These are phyloP conservation scores for Caerostris extrusa DNA, from an alignment of 1,140 invertebrate species.

Conservation along the genomic window DNA sequence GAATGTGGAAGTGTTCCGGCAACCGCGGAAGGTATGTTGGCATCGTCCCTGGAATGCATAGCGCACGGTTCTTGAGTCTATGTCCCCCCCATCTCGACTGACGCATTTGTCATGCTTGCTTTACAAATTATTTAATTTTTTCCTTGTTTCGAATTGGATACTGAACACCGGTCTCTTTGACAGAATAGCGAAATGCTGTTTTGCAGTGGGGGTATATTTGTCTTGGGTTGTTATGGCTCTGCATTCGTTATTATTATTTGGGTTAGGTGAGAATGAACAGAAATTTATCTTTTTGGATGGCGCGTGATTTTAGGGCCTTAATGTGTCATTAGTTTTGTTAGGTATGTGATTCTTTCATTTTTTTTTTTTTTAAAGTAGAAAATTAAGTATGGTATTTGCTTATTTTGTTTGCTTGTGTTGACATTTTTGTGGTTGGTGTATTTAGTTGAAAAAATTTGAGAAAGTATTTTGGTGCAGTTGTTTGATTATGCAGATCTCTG, in stretches of 20 bases:
- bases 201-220: conserved; percentile 14
- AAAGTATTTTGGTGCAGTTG: too few species aligned
- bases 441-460: too few species aligned
- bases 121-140: conserved; percentile 70
- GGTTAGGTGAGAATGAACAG: background rate
- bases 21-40: conserved; percentile 59
- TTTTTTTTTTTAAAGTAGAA: too few species aligned
- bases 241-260: background rate
- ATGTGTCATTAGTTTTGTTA: background rate
- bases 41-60: conserved; percentile 7
- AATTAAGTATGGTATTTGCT: too few species aligned
- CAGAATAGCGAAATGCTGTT: conserved; percentile 27
- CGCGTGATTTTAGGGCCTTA: background rate
- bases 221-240: background rate
- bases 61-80: background rate
- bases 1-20: conserved; percentile 73
- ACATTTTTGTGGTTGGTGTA: too few species aligned
- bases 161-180: conserved; percentile 31
- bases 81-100: background rate
- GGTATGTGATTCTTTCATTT: background rate
- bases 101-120: conserved; percentile 72
- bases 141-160: conserved; percentile 3
- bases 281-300: background rate
- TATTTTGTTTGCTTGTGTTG: too few species aligned
- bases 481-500: too few species aligned